phyloP scores from a whole-genome alignment of 2,113 vertebrate species.

The Hyaena hyaena region DNA sequence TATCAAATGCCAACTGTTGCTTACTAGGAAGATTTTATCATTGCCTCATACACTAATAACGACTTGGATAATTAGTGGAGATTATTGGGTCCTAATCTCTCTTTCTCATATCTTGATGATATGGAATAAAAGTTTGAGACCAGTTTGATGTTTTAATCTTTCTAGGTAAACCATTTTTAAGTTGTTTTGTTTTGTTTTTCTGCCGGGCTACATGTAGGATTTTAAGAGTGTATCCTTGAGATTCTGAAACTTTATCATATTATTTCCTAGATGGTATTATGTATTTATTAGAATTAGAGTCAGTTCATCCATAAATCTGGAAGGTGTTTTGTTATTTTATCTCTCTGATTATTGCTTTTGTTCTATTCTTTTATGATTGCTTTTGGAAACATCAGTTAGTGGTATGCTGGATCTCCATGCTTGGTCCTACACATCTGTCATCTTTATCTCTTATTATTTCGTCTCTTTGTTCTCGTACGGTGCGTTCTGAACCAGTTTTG shows the following conservation, averaged over 20 bases:
- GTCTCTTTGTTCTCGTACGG: not conserved
- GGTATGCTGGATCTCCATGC: not conserved
- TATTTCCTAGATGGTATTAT: not conserved
- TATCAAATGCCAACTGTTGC: not conserved
- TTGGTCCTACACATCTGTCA: not conserved
- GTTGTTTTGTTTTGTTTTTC: conserved; percentile 30
- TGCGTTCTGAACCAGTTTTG: not conserved
- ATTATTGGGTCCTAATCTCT: not conserved
- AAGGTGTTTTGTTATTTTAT: not conserved
- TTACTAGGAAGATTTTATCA: not conserved
- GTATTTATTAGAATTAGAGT: not conserved
- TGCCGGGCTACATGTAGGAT: not conserved
- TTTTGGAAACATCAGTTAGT: not conserved
- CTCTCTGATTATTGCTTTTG: not conserved
- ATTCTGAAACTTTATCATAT: not conserved
- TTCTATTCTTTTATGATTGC: not conserved
- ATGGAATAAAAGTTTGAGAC: not conserved
- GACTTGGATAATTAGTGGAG: not conserved
- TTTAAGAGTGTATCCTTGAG: conserved; percentile 1
- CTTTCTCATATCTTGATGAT: not conserved
- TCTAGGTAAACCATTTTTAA: not conserved
- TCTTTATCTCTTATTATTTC: not conserved
- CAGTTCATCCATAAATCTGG: not conserved
- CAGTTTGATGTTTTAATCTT: not conserved
- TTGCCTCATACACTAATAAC: not conserved